Conservation (phyloP, 2,797 vertebrate genomes). For the Propithecus perrieri region DNA sequence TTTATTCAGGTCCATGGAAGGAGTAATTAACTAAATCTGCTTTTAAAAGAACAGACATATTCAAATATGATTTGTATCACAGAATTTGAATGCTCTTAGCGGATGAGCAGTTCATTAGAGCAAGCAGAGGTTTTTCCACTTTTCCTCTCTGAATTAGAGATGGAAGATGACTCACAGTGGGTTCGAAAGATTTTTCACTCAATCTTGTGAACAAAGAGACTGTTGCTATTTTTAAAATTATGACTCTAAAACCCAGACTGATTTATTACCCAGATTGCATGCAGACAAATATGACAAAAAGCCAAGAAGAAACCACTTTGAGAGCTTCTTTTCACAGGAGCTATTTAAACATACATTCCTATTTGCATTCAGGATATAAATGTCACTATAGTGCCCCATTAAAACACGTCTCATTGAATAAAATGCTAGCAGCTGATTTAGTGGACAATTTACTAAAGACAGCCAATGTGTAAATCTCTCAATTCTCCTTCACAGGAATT, state of each 20-base stretch:
- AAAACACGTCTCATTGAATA: background rate
- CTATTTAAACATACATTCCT: conserved; percentile 43
- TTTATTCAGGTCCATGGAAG: background rate
- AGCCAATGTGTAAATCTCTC: background rate
- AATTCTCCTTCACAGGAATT: background rate
- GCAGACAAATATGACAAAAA: conserved; percentile 57
- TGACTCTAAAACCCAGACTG: conserved; percentile 49
- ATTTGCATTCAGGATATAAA: conserved; percentile 59
- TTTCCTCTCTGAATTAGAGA: background rate
- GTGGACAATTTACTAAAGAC: background rate
- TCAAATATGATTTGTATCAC: background rate
- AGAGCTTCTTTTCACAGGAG: conserved; percentile 29
- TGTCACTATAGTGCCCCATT: background rate
- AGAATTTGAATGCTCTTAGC: conserved; percentile 20
- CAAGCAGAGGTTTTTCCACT: background rate
- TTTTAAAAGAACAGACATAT: background rate
- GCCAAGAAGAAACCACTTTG: conserved; percentile 47
- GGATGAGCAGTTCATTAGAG: background rate
- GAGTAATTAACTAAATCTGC: background rate
- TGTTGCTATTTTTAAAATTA: conserved; percentile 58
- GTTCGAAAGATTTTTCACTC: conserved; percentile 43
- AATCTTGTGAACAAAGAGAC: conserved; percentile 28
- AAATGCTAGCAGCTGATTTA: background rate
- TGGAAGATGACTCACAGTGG: background rate
- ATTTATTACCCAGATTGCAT: conserved; percentile 62